phyloP scores from a whole-genome alignment of 1,140 invertebrate genomes.

The Monomorium pharaonis region DNA sequence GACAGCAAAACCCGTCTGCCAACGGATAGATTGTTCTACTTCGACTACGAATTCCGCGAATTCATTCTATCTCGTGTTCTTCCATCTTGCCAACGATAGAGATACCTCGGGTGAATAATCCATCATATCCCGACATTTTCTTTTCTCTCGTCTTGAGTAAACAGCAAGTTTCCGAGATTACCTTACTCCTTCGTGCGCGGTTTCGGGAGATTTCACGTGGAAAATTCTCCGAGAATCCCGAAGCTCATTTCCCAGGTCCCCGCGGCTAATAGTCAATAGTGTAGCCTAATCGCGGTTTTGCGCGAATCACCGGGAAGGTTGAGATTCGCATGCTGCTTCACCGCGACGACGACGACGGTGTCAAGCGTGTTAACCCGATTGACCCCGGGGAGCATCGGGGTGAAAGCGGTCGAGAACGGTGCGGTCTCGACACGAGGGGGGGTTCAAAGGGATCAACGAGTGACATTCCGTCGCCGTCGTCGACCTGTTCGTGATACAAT shows the following conservation, averaged over 20 bases:
- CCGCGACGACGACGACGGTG: background rate
- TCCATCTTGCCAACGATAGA: background rate
- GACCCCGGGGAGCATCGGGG: background rate
- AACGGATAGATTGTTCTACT: background rate
- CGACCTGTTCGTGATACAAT: background rate
- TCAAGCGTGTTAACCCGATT: slow-evolving; percentile 40
- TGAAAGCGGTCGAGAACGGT: slow-evolving; percentile 9
- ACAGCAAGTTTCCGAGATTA: background rate
- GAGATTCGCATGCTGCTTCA: slow-evolving; percentile 12
- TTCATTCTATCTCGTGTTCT: background rate
- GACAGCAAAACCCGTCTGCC: background rate
- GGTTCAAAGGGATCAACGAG: slow-evolving; percentile 40
- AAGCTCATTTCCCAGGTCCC: background rate
- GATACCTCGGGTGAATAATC: background rate
- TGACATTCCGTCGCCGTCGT: background rate
- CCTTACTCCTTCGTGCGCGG: background rate
- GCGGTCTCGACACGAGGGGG: background rate
- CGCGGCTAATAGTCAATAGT: background rate
- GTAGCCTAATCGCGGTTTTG: background rate
- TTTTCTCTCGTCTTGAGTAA: background rate
- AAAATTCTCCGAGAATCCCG: background rate
- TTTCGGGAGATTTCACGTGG: background rate
- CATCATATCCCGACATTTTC: background rate
- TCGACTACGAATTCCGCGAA: background rate
- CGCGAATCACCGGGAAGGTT: background rate